Conservation (phyloP, 1,140 invertebrate genomes). For the Trialeurodes vaporariorum region DNA sequence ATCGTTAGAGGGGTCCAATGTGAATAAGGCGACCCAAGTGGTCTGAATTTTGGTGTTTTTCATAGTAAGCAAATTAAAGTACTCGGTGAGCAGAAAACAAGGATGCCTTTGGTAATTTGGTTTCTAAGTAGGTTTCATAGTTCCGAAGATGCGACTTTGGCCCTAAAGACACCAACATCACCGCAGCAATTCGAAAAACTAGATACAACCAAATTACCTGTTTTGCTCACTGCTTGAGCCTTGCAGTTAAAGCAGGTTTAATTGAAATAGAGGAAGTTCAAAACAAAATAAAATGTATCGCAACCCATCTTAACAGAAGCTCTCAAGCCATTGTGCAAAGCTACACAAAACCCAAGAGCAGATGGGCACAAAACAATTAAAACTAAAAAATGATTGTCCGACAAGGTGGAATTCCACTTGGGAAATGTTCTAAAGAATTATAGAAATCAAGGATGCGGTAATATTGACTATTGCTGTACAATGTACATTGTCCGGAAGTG, state of each 20-base stretch:
- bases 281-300: conserved; percentile 20
- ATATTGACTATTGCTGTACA: too few relatives aligned
- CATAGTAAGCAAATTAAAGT: too few relatives aligned
- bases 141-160: too few relatives aligned
- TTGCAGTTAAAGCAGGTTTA: conserved; percentile 27
- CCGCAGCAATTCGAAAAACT: too few relatives aligned
- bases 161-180: too few relatives aligned
- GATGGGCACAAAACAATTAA: conserved; percentile 12
- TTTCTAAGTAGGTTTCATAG: too few relatives aligned
- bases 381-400: conserved; percentile 26
- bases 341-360: conserved; percentile 9
- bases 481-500: too few relatives aligned
- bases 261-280: conserved; percentile 13
- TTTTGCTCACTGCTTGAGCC: conserved; percentile 35
- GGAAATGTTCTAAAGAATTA: conserved; percentile 29
- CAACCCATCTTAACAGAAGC: conserved; percentile 17
- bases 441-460: conserved; percentile 18
- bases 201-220: conserved; percentile 31
- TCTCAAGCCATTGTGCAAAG: conserved; percentile 19
- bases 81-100: too few relatives aligned
- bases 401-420: conserved; percentile 31
- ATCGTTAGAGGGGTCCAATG: too few relatives aligned
- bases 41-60: too few relatives aligned
- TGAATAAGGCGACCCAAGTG: too few relatives aligned
- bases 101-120: too few relatives aligned